These are phyloP conservation scores for Hypotaenidia philippensis DNA, from an alignment of 2,797 vertebrate genomes.

Conservation along the genomic window DNA sequence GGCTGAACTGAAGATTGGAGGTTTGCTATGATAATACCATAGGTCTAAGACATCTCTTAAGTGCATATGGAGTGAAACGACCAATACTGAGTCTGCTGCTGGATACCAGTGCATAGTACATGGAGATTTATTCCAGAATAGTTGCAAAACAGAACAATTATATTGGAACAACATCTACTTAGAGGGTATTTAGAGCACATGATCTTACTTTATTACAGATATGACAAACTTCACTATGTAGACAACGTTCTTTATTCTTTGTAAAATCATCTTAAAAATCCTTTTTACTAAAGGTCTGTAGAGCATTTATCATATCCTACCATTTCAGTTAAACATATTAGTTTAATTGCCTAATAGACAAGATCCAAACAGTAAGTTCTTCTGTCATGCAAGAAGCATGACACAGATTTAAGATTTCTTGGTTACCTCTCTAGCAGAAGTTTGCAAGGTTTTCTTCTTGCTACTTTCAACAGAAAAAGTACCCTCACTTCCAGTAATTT, in stretches of 20 bases:
- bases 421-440: not conserved
- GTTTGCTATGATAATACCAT: not conserved
- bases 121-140: not conserved
- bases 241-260: not conserved
- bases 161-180: not conserved
- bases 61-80: not conserved
- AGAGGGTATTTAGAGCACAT: not conserved
- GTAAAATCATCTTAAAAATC: not conserved
- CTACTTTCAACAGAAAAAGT: not conserved
- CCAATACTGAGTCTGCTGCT: not conserved
- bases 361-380: not conserved
- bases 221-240: not conserved
- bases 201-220: not conserved
- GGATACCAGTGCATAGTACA: not conserved
- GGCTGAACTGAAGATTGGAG: not conserved
- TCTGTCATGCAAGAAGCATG: not conserved
- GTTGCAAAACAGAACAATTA: not conserved
- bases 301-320: not conserved
- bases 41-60: not conserved
- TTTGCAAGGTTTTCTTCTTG: not conserved
- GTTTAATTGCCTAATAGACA: not conserved
- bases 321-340: not conserved
- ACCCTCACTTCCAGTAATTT: not conserved
- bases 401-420: not conserved
- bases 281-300: not conserved